Evolutionary conservation across 2,888 invertebrate species (phyloP).

Genomic region (Cordilura impudica): DNA sequence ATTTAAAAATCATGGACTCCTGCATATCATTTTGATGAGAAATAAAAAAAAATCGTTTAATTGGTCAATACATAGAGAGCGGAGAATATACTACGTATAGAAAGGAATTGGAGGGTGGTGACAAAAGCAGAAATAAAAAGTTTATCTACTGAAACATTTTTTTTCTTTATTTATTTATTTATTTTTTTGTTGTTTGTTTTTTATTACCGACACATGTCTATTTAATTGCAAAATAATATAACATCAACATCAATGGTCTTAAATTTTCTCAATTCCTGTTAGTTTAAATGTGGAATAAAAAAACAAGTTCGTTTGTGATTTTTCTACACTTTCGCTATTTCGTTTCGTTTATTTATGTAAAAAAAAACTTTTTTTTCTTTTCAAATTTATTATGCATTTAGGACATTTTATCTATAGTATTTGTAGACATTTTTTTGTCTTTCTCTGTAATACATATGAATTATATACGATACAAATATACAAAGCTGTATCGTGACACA

Average conservation of each 20-base stretch:
- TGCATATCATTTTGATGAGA: neutral
- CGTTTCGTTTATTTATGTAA: neutral
- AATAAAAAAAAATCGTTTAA: neutral
- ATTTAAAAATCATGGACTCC: neutral
- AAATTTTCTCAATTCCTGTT: constrained; percentile 57
- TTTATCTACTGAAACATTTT: neutral
- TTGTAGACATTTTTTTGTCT: neutral
- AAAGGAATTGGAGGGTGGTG: neutral
- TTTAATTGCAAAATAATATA: neutral
- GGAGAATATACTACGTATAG: too few relatives aligned
- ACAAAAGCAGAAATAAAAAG: too few relatives aligned
- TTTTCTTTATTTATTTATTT: too few relatives aligned
- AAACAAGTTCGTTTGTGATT: constrained; percentile 39
- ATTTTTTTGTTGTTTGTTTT: neutral
- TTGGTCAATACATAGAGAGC: neutral
- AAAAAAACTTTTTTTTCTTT: constrained; percentile 7
- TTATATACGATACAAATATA: too few relatives aligned
- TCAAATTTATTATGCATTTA: constrained; percentile 49
- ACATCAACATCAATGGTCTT: constrained; percentile 5
- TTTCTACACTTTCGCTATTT: constrained; percentile 22
- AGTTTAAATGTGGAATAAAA: constrained; percentile 45
- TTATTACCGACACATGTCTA: too few relatives aligned
- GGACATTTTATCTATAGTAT: constrained; percentile 48
- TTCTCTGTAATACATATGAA: neutral
- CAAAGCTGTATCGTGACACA: too few relatives aligned